Conservation (phyloP, 2,797 vertebrate genomes). For the Molothrus aeneus region DNA sequence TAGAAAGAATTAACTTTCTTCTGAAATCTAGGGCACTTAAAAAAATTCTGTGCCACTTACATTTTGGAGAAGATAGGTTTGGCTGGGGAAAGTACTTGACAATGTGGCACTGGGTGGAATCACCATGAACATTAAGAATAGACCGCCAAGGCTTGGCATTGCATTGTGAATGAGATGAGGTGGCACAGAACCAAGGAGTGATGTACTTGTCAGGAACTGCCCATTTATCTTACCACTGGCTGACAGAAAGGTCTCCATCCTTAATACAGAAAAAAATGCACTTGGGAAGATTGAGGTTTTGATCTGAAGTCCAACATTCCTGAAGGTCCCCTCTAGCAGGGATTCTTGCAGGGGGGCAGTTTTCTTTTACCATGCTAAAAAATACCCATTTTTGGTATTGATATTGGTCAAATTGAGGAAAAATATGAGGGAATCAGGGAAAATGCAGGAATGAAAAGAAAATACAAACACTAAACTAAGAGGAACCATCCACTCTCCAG, state of each 20-base stretch:
- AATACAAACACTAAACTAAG: background rate
- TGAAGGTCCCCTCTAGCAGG: background rate
- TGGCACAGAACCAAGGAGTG: background rate
- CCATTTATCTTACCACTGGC: background rate
- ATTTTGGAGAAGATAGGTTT: background rate
- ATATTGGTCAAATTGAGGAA: accelerated
- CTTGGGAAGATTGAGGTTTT: background rate
- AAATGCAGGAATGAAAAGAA: background rate
- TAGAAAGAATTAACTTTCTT: background rate
- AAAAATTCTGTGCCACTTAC: background rate
- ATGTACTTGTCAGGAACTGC: background rate
- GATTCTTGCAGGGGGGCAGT: background rate
- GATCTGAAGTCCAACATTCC: background rate
- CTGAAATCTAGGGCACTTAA: background rate
- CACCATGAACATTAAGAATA: background rate
- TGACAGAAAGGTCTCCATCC: background rate
- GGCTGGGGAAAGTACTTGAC: background rate
- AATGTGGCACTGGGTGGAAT: background rate
- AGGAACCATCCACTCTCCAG: background rate
- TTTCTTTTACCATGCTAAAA: background rate
- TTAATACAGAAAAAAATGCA: background rate
- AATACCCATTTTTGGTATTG: background rate
- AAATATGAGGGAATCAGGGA: background rate
- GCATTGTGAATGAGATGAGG: background rate
- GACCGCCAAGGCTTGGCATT: background rate